Evolutionary conservation across 1,140 invertebrate genomes (phyloP).

Genomic region (Platyscapa corneri): DNA sequence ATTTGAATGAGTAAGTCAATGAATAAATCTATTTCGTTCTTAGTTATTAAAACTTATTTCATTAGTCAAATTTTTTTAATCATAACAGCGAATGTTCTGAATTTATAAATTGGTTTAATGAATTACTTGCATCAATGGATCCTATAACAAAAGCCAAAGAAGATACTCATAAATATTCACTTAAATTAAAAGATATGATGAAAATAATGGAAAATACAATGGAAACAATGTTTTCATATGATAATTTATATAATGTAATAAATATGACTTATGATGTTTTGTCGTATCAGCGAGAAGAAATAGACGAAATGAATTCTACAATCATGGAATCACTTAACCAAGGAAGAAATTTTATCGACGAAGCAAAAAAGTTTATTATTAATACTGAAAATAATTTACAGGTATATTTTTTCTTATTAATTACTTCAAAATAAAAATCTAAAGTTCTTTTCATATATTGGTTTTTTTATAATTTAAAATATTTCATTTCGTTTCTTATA

Average conservation of each 20-base stretch:
- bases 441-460: neutral
- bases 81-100: slow-evolving; percentile 58
- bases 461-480: neutral
- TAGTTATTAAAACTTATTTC: neutral
- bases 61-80: slow-evolving; percentile 5
- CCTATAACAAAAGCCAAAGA: slow-evolving; percentile 66
- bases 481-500: no score
- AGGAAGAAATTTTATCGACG: slow-evolving; percentile 62
- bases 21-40: neutral
- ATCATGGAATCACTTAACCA: slow-evolving; percentile 59
- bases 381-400: slow-evolving; percentile 67
- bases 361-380: slow-evolving; percentile 61
- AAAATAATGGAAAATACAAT: slow-evolving; percentile 64
- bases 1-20: slow-evolving; percentile 69
- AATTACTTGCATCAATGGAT: slow-evolving; percentile 67
- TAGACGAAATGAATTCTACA: slow-evolving; percentile 58
- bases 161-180: slow-evolving; percentile 61
- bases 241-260: slow-evolving; percentile 65
- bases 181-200: slow-evolving; percentile 64
- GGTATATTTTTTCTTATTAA: slow-evolving; percentile 55
- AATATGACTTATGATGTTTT: slow-evolving; percentile 60
- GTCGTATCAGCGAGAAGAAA: slow-evolving; percentile 55
- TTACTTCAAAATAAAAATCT: neutral
- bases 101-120: slow-evolving; percentile 70
- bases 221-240: slow-evolving; percentile 67